These are phyloP conservation scores for Apotomis turbidana DNA, from an alignment of 2,888 invertebrate genomes.

Conservation along the genomic window DNA sequence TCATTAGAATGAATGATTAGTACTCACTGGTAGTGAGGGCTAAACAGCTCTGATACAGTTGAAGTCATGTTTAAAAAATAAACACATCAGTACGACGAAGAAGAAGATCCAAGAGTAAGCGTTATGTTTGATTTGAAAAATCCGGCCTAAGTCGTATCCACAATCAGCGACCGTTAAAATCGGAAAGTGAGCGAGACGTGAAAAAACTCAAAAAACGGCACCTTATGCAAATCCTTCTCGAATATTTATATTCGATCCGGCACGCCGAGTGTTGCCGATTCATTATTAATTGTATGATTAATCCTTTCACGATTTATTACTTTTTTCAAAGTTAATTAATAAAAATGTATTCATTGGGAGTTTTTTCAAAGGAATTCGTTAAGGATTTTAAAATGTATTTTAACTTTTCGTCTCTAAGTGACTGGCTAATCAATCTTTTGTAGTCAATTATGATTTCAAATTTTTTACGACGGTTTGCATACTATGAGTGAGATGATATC, in stretches of 20 bases:
- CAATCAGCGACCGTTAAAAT: constrained; percentile 52
- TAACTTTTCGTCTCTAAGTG: not conserved
- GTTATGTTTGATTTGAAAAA: no score
- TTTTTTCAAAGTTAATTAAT: constrained; percentile 72
- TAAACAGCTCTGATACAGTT: no score
- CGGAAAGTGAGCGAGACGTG: constrained; percentile 62
- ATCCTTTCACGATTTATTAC: constrained; percentile 66
- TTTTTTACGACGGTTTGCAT: not conserved
- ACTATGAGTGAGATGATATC: not conserved
- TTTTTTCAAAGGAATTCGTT: constrained; percentile 74
- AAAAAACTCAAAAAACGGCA: constrained; percentile 63
- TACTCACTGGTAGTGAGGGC: no score
- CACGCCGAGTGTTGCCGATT: constrained; percentile 66
- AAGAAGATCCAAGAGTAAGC: no score
- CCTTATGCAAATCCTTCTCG: constrained; percentile 75
- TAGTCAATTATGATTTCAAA: not conserved
- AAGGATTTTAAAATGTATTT: constrained; percentile 43
- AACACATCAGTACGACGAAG: no score
- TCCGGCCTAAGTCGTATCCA: constrained; percentile 49
- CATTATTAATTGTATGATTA: constrained; percentile 83
- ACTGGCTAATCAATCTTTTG: not conserved
- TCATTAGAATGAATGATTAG: no score
- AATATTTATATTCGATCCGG: constrained; percentile 76
- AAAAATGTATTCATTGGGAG: constrained; percentile 69
- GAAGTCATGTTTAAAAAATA: no score